These are phyloP conservation scores for Rhagonycha fulva DNA, from an alignment of 2,888 invertebrate species.

Conservation along the genomic window DNA sequence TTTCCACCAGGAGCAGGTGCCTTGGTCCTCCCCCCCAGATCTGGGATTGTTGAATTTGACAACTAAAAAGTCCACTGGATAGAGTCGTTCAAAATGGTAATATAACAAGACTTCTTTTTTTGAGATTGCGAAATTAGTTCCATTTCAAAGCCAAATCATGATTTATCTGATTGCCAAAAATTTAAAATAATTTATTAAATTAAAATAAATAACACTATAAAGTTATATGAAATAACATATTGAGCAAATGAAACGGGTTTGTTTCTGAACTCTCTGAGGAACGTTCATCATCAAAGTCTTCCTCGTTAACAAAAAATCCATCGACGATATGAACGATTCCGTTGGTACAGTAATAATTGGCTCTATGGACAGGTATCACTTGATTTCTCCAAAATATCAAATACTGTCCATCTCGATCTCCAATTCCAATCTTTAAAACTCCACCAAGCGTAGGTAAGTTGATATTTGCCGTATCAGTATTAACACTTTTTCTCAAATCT, in stretches of 20 bases:
- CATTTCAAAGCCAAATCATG: too few relatives aligned
- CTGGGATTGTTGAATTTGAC: too few relatives aligned
- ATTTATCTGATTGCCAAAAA: background rate
- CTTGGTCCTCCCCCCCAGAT: too few relatives aligned
- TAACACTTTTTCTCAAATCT: conserved; percentile 67
- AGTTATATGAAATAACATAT: conserved; percentile 17
- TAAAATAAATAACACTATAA: background rate
- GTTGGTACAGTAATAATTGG: conserved; percentile 92
- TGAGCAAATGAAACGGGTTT: conserved; percentile 15
- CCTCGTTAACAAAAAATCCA: conserved; percentile 76
- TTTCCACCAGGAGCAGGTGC: too few relatives aligned
- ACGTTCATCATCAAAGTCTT: conserved; percentile 57
- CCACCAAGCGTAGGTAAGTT: conserved; percentile 26
- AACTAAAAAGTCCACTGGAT: too few relatives aligned
- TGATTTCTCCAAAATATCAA: conserved; percentile 57
- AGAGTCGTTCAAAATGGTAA: too few relatives aligned
- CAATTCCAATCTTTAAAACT: conserved; percentile 31
- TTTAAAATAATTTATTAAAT: background rate
- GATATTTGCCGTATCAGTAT: conserved; percentile 15
- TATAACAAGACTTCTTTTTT: too few relatives aligned
- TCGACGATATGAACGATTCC: conserved; percentile 94
- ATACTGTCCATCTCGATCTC: conserved; percentile 36
- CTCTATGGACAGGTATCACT: conserved; percentile 79
- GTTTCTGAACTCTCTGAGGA: background rate
- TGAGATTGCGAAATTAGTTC: too few relatives aligned